Base-by-base conservation (phyloP, 2,888 invertebrate species). In the Lymantria dispar region DNA sequence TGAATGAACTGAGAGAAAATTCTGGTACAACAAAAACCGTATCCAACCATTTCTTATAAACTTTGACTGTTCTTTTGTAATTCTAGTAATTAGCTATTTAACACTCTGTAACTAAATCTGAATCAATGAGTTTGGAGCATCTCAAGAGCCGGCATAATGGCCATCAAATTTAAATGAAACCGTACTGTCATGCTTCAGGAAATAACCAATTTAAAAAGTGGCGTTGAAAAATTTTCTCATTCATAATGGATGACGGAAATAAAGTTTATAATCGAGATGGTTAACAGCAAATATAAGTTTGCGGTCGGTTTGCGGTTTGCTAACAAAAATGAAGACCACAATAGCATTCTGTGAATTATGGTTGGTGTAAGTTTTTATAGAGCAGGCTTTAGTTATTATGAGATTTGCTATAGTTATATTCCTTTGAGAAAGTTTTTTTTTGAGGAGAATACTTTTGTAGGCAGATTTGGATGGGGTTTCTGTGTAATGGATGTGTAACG, bases 261-360 rank as follows among this genome's bases (percentile, higher is more conserved):
- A 54, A 30, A 38, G 22, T 9, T 40, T 0, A 11, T 46, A 14
- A 11, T 51, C 42, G 7, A 36, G 43, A 15, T 7, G 38, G 0
- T 40, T 3, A 38, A 47, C 31, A 12, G 50, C 30, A 56, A 53
- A 38, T 40, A 14, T 53, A 60, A 60, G 33, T 54, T 64, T 50
- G 68, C 48, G 45, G 39, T 53, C 29, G 43, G 42, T 43, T 58
- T 68, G 68, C 54, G 62, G 65, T 64, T 62, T 49, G 50, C 43
- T 29, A 22, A 62, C 54, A 65, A 65, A 61, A 68, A 67, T 62
- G 55, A 59, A 52, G 48, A 54, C 47, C 45, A 60, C 54, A 62
- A 59, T 58, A 50, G 50, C 31, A 49, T 57, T 58, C 60, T 56
- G 65, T 72, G 70, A 67, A 66, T 63, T 74, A 73, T 70, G 68